Conservation (phyloP, 2,888 invertebrate species). For the Rapana venosa region DNA sequence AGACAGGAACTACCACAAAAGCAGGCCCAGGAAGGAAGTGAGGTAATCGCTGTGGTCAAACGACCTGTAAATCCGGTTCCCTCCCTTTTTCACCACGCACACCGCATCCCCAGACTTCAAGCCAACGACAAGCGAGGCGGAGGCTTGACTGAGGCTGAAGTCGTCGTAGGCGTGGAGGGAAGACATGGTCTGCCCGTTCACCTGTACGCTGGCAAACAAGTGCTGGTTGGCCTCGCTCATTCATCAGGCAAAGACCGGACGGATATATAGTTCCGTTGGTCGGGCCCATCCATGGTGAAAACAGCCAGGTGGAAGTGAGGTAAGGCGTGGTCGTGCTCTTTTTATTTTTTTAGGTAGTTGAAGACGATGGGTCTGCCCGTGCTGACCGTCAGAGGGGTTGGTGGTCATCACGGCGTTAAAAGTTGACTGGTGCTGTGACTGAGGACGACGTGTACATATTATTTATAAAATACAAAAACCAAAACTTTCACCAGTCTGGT, state of each 20-base stretch:
- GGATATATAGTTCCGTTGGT: constrained; percentile 21
- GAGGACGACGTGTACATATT: no score
- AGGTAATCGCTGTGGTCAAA: neutral
- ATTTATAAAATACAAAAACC: no score
- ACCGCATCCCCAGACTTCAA: neutral
- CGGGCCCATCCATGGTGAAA: constrained; percentile 30
- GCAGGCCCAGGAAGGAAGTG: constrained; percentile 15
- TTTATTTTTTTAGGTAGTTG: neutral
- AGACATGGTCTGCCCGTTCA: neutral
- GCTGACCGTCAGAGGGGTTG: neutral
- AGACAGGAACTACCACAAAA: constrained; percentile 19
- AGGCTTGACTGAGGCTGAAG: neutral
- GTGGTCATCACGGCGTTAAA: constrained; percentile 20
- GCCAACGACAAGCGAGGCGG: neutral
- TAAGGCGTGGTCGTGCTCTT: constrained; percentile 6
- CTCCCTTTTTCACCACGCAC: constrained; percentile 4
- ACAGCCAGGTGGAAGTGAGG: constrained; percentile 2
- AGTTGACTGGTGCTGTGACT: constrained; percentile 9
- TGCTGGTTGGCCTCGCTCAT: neutral
- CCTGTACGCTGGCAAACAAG: constrained; percentile 2
- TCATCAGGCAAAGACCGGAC: neutral
- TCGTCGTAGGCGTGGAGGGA: constrained; percentile 15
- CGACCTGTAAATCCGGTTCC: neutral
- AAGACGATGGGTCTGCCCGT: constrained; percentile 21
- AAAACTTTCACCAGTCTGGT: no score